phyloP scores from a whole-genome alignment of 2,888 invertebrate genomes.

The Sturmia bella region DNA sequence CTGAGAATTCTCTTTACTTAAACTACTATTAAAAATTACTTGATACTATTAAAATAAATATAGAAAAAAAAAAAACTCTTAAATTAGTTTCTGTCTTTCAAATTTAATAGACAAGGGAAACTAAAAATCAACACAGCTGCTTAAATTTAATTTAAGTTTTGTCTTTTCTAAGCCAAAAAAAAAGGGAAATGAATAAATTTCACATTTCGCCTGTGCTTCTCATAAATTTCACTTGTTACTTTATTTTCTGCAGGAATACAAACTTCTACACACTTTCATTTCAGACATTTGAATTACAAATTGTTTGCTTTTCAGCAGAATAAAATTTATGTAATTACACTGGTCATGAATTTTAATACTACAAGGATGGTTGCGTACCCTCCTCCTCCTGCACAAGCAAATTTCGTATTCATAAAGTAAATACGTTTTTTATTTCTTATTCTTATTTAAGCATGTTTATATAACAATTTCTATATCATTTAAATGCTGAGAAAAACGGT shows the following conservation, averaged over 20 bases:
- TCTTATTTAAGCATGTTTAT: not conserved
- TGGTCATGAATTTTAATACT: constrained; percentile 11
- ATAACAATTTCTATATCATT: not conserved
- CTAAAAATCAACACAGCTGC: too few relatives aligned
- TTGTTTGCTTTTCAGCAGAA: not conserved
- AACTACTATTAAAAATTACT: too few relatives aligned
- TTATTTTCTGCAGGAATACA: too few relatives aligned
- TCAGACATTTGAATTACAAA: constrained; percentile 3
- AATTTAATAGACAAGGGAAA: too few relatives aligned
- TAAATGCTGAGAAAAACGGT: not conserved
- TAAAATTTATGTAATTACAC: constrained; percentile 1
- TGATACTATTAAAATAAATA: too few relatives aligned
- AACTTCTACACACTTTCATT: too few relatives aligned
- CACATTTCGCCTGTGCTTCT: not conserved
- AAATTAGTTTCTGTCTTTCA: too few relatives aligned
- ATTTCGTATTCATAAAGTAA: not conserved
- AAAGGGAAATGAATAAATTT: too few relatives aligned
- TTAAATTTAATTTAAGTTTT: too few relatives aligned
- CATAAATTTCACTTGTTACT: not conserved
- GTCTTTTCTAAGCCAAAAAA: too few relatives aligned
- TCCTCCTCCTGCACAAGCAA: not conserved
- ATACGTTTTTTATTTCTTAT: constrained; percentile 1
- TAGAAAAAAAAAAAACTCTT: too few relatives aligned
- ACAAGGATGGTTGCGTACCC: not conserved
- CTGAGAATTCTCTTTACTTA: too few relatives aligned